A percentile compares a stretch with the other conserved stretches of the same genome.
phyloP scores from a whole-genome alignment of 2,888 invertebrate genomes.

The Chironomus riparius region DNA sequence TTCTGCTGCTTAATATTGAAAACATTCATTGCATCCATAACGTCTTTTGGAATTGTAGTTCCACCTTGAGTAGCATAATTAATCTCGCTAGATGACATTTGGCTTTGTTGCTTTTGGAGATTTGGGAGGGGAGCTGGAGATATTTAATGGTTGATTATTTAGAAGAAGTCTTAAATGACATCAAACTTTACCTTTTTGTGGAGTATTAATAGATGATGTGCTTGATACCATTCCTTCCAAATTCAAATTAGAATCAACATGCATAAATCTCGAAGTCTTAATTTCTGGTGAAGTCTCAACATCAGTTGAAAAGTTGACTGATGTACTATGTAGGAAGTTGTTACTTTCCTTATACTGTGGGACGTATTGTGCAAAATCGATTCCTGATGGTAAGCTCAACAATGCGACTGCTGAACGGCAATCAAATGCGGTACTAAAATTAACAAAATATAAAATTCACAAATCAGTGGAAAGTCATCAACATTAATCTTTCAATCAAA shows the following conservation, averaged over 20 bases:
- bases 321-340: not conserved
- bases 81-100: conserved; percentile 41
- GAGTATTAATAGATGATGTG: conserved; percentile 35
- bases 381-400: conserved; percentile 72
- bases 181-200: conserved; percentile 31
- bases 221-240: conserved; percentile 44
- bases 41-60: conserved; percentile 52
- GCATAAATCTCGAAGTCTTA: conserved; percentile 45
- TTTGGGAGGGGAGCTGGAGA: conserved; percentile 23
- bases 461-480: conserved; percentile 8
- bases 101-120: conserved; percentile 27
- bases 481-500: conserved; percentile 30
- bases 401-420: conserved; percentile 85
- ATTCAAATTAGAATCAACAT: conserved; percentile 64
- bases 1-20: conserved; percentile 70
- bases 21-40: conserved; percentile 59
- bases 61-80: conserved; percentile 51
- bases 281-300: conserved; percentile 29
- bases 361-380: conserved; percentile 60
- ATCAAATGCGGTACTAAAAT: conserved; percentile 77
- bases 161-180: too few relatives aligned
- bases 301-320: not conserved
- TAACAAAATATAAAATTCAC: not conserved
- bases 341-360: conserved; percentile 32
- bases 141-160: not conserved